phyloP scores from a whole-genome alignment of 2,113 vertebrate genomes.

The Perca schrenkii region DNA sequence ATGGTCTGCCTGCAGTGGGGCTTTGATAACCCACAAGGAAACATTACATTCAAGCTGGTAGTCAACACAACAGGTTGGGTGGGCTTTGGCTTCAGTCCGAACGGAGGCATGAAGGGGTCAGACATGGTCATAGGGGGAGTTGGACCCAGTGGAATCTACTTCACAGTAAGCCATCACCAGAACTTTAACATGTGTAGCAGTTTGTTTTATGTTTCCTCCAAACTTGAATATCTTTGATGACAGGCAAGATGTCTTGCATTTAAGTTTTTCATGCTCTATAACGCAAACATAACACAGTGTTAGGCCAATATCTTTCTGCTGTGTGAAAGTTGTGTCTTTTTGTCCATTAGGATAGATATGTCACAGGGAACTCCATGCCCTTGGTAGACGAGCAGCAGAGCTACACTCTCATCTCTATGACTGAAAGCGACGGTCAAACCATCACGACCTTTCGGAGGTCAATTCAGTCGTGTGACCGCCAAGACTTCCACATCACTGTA shows the following conservation, averaged over 20 bases:
- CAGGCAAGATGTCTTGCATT: background rate
- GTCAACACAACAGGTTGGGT: constrained; percentile 85
- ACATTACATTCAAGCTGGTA: constrained; percentile 82
- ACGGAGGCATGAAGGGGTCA: constrained; percentile 74
- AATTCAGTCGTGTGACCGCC: constrained; percentile 80
- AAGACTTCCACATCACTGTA: constrained; percentile 84
- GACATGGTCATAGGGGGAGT: constrained; percentile 85
- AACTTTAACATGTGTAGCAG: background rate
- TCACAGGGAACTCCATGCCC: constrained; percentile 70
- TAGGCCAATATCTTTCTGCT: background rate
- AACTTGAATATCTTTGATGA: background rate
- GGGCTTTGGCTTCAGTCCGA: constrained; percentile 83
- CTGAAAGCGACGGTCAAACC: constrained; percentile 78
- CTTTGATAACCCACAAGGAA: constrained; percentile 71
- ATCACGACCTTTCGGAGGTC: constrained; percentile 79
- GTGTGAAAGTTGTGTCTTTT: background rate
- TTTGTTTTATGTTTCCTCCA: background rate
- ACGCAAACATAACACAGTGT: background rate
- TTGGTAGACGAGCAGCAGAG: constrained; percentile 83
- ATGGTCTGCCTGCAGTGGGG: constrained; percentile 81
- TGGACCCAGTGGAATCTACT: constrained; percentile 76
- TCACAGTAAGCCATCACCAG: constrained; percentile 76
- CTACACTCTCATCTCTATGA: constrained; percentile 82
- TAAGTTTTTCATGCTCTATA: background rate
- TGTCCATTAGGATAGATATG: constrained; percentile 80